Conservation (phyloP, 2,113 vertebrate species). For the Paramisgurnus dabryanus region DNA sequence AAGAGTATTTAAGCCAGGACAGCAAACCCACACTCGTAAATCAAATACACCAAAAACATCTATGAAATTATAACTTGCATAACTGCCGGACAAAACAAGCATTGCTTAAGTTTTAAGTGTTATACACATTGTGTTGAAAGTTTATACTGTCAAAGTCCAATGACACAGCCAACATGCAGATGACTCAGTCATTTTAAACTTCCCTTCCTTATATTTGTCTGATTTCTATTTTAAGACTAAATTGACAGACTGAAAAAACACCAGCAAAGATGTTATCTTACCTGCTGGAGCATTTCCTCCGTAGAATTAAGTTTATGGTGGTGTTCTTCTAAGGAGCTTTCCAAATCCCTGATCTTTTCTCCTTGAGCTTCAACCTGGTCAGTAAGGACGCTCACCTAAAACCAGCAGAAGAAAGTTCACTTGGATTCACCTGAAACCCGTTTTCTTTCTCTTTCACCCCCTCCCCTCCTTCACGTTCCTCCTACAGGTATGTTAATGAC, state of each 20-base stretch:
- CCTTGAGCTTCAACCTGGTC: slow-evolving; percentile 98
- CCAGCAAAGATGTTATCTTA: slow-evolving; percentile 58
- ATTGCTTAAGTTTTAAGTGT: background rate
- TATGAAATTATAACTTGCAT: background rate
- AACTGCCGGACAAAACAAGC: background rate
- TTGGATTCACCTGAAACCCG: background rate
- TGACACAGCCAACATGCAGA: background rate
- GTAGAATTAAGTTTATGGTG: slow-evolving; percentile 91
- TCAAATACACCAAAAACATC: background rate
- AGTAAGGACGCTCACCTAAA: slow-evolving; percentile 94
- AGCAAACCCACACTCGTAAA: background rate
- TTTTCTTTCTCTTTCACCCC: background rate
- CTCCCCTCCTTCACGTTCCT: slow-evolving; percentile 9
- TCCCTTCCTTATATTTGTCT: background rate
- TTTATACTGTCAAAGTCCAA: background rate
- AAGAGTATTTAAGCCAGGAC: background rate
- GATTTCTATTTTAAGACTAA: background rate
- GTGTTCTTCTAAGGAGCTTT: slow-evolving; percentile 91
- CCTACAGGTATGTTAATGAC: slow-evolving; percentile 31
- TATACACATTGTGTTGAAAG: background rate
- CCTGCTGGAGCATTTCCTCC: slow-evolving; percentile 98
- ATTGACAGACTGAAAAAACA: background rate
- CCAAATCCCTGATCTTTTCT: slow-evolving; percentile 95
- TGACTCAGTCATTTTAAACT: background rate
- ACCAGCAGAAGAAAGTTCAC: slow-evolving; percentile 37